phyloP scores from a whole-genome alignment of 2,113 vertebrate species.

The Alouatta palliata region DNA sequence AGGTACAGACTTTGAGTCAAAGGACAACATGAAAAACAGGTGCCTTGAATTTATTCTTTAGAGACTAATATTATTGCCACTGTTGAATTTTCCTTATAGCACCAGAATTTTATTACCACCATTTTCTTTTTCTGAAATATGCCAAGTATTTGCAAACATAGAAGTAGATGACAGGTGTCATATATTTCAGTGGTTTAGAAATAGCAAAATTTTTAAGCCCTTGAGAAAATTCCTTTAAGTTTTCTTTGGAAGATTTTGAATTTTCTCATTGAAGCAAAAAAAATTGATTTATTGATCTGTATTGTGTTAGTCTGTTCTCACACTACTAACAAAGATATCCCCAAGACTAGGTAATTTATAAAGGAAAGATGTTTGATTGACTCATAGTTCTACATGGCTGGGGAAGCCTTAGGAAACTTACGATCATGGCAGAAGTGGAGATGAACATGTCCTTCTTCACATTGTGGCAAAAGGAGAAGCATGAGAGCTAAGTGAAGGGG shows the following conservation, averaged over 20 bases:
- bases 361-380: no score
- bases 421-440: no score
- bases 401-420: no score
- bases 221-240: conserved; percentile 18
- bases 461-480: no score
- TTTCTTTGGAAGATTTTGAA: background rate
- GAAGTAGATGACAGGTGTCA: background rate
- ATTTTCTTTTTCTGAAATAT: background rate
- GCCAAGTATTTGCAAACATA: background rate
- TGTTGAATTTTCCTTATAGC: background rate
- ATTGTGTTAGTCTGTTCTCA: no score
- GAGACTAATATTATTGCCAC: background rate
- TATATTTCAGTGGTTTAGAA: background rate
- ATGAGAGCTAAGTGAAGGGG: no score
- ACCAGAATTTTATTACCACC: background rate
- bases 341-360: no score
- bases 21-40: background rate
- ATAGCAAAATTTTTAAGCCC: background rate
- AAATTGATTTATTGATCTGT: background rate
- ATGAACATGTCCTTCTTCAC: no score
- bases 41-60: background rate
- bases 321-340: no score
- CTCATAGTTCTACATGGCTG: no score
- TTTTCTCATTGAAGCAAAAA: background rate
- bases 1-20: background rate